Conservation (phyloP, 2,888 invertebrate genomes). For the Kryphioiulus occultus region DNA sequence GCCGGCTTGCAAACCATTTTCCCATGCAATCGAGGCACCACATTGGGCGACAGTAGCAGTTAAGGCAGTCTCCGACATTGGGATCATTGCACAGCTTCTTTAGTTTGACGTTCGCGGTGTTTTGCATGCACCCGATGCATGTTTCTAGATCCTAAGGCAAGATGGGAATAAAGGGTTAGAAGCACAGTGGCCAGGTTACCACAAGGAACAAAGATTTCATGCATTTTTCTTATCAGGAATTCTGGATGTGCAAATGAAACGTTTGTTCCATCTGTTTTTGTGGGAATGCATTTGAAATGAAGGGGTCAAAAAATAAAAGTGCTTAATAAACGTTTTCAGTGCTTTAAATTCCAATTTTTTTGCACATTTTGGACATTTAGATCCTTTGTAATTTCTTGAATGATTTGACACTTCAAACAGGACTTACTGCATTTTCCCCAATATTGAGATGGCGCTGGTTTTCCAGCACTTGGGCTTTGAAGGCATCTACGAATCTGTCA, state of each 20-base stretch:
- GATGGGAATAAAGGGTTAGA: not conserved
- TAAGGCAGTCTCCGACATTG: constrained; percentile 64
- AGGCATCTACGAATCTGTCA: constrained; percentile 85
- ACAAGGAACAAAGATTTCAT: too few species aligned
- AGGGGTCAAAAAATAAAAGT: too few species aligned
- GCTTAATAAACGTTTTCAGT: too few species aligned
- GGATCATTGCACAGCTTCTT: constrained; percentile 71
- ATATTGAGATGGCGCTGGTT: constrained; percentile 66
- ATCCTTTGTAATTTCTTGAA: too few species aligned
- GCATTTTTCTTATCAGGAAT: too few species aligned
- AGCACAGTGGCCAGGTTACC: too few species aligned
- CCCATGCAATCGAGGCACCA: constrained; percentile 89
- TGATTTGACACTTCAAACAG: not conserved
- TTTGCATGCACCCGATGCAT: constrained; percentile 90
- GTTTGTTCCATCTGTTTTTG: too few species aligned
- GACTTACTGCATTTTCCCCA: constrained; percentile 39
- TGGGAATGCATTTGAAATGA: too few species aligned
- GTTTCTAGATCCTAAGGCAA: constrained; percentile 73
- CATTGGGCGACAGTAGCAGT: constrained; percentile 82
- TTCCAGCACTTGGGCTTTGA: constrained; percentile 75
- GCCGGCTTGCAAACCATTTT: constrained; percentile 87
- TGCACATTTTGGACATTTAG: too few species aligned
- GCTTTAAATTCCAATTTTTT: too few species aligned
- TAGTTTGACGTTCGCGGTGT: constrained; percentile 79
- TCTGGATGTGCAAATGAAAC: not conserved